phyloP scores from a whole-genome alignment of 1,140 invertebrate genomes.

The Tachypleus tridentatus region DNA sequence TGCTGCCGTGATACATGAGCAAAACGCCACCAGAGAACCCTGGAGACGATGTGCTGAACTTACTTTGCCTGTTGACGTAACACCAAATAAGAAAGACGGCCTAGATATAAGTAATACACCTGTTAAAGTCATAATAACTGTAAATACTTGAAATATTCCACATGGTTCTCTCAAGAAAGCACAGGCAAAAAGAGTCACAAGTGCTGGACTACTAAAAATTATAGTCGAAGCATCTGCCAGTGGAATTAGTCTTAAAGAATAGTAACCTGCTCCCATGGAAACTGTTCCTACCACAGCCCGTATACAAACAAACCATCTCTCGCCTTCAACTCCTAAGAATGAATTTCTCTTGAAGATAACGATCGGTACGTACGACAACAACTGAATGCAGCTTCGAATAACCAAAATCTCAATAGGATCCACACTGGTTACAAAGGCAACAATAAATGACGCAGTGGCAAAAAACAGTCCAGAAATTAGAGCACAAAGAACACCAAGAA shows the following conservation, averaged over 20 bases:
- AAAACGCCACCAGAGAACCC: conserved; percentile 66
- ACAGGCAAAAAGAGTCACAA: conserved; percentile 43
- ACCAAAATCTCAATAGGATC: too few relatives aligned
- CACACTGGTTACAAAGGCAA: too few relatives aligned
- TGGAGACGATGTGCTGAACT: conserved; percentile 8
- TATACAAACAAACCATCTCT: conserved; percentile 16
- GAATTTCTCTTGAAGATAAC: background rate
- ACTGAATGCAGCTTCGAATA: background rate
- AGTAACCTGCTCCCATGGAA: conserved; percentile 42
- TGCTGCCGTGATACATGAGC: conserved; percentile 72
- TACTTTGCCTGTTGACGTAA: background rate
- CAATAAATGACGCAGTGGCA: too few relatives aligned
- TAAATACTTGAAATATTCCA: conserved; percentile 40
- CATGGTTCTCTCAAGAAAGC: conserved; percentile 43
- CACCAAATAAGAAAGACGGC: conserved; percentile 38
- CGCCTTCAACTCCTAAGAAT: background rate
- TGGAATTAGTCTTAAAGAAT: conserved; percentile 43
- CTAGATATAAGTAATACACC: conserved; percentile 42
- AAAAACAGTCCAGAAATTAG: too few relatives aligned
- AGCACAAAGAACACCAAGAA: too few relatives aligned
- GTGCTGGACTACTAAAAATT: conserved; percentile 45
- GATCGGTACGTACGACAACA: background rate
- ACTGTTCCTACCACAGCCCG: conserved; percentile 23
- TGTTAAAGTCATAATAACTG: conserved; percentile 38
- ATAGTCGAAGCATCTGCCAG: conserved; percentile 46